Conservation (phyloP, 1,140 invertebrate species). For the Trypoxylus dichotomus region DNA sequence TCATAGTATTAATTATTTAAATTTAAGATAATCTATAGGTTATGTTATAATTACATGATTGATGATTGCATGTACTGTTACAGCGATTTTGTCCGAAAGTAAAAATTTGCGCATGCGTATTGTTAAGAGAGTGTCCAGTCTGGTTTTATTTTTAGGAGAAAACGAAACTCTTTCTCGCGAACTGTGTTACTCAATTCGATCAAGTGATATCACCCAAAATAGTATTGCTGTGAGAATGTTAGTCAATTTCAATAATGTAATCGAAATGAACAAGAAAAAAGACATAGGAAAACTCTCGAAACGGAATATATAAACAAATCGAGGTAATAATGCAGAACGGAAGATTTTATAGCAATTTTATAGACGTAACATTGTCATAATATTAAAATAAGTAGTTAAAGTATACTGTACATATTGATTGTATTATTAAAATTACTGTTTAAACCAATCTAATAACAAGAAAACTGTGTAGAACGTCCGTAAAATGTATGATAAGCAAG, state of each 20-base stretch:
- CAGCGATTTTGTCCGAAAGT: background rate
- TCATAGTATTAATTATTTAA: too few species aligned
- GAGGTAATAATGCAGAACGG: background rate
- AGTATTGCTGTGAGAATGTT: constrained; percentile 6
- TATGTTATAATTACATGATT: too few species aligned
- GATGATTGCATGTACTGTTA: too few species aligned
- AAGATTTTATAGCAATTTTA: background rate
- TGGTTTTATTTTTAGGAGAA: background rate
- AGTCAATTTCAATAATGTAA: background rate
- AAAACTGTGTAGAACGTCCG: background rate
- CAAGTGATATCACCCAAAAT: background rate
- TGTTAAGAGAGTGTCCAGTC: background rate
- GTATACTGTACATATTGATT: background rate
- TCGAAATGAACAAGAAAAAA: background rate
- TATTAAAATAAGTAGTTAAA: background rate
- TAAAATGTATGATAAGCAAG: background rate
- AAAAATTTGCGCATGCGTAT: background rate
- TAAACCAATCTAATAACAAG: background rate
- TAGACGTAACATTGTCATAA: background rate
- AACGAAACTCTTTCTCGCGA: background rate
- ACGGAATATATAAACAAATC: background rate
- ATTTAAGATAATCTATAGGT: too few species aligned
- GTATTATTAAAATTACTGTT: background rate
- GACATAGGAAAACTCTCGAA: too few species aligned
- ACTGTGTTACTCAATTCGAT: background rate